Conservation (phyloP, 2,797 vertebrate genomes). For the Hyperoplus lanceolatus region DNA sequence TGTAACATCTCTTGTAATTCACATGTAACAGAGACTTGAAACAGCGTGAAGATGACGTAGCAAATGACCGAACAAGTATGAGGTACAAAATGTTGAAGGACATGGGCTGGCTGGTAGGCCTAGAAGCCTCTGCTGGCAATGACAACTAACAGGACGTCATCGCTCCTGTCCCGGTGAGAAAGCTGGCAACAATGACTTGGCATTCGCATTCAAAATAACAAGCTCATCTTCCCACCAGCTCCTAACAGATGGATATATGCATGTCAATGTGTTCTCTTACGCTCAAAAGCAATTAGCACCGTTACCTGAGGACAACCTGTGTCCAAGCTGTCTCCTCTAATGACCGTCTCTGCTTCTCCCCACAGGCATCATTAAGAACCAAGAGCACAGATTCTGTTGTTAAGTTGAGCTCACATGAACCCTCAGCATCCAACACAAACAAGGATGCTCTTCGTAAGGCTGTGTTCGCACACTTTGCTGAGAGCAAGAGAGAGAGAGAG, state of each 20-base stretch:
- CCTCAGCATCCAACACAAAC: slow-evolving; percentile 92
- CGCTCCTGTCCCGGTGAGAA: slow-evolving; percentile 89
- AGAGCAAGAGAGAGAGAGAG: slow-evolving; percentile 92
- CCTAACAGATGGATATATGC: slow-evolving; percentile 53
- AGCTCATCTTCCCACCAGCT: background rate
- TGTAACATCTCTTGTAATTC: background rate
- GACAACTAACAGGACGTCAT: slow-evolving; percentile 94
- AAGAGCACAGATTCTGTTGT: slow-evolving; percentile 93
- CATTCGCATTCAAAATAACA: background rate
- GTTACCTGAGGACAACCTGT: slow-evolving; percentile 50
- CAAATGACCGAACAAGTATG: slow-evolving; percentile 89
- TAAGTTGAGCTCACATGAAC: slow-evolving; percentile 92
- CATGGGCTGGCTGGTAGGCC: slow-evolving; percentile 95
- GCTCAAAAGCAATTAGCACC: slow-evolving; percentile 64
- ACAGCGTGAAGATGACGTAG: slow-evolving; percentile 93
- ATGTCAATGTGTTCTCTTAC: slow-evolving; percentile 13
- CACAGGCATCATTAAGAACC: slow-evolving; percentile 91
- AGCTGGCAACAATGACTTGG: background rate
- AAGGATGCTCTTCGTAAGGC: slow-evolving; percentile 94
- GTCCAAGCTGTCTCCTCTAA: slow-evolving; percentile 51
- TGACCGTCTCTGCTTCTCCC: slow-evolving; percentile 49
- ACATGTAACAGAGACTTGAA: slow-evolving; percentile 88
- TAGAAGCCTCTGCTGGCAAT: slow-evolving; percentile 86
- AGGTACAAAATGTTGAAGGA: slow-evolving; percentile 96
- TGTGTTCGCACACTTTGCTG: slow-evolving; percentile 94